These are phyloP conservation scores for Lepidotrigona ventralis DNA, from an alignment of 1,140 invertebrate species.

Conservation along the genomic window DNA sequence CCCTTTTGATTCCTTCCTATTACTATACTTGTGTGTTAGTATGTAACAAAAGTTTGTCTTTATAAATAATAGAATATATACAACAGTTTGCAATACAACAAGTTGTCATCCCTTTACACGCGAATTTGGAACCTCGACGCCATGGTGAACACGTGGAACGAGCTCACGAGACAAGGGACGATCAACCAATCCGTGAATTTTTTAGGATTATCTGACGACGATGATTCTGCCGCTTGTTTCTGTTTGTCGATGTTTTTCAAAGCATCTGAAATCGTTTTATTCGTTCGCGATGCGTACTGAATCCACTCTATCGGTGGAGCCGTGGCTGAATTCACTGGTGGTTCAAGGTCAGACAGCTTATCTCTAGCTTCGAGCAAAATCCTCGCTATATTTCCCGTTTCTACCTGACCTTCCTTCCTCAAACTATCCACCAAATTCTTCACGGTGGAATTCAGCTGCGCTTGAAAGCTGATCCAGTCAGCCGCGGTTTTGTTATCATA, in stretches of 20 bases:
- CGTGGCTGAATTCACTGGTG: not conserved
- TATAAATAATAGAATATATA: constrained; percentile 21
- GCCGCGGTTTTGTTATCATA: not conserved
- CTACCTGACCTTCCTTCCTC: not conserved
- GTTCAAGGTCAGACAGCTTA: not conserved
- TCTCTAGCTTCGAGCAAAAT: constrained; percentile 16
- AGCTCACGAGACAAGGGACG: not conserved
- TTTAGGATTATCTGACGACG: not conserved
- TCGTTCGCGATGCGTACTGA: not conserved
- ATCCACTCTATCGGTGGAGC: not conserved
- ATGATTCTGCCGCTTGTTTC: not conserved
- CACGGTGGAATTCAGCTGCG: constrained; percentile 22
- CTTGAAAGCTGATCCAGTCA: constrained; percentile 20
- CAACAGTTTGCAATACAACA: not conserved
- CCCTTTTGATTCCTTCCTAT: not conserved
- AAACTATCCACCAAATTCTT: not conserved
- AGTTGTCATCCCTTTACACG: not conserved
- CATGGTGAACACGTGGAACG: not conserved
- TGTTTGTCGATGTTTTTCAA: not conserved
- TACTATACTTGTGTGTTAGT: not conserved
- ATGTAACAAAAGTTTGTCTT: constrained; percentile 8
- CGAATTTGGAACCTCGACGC: not conserved
- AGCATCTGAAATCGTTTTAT: constrained; percentile 20
- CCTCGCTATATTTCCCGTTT: not conserved
- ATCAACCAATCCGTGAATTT: not conserved